Conservation (phyloP, 2,888 invertebrate genomes). For the Rotaria magnacalcarata region DNA sequence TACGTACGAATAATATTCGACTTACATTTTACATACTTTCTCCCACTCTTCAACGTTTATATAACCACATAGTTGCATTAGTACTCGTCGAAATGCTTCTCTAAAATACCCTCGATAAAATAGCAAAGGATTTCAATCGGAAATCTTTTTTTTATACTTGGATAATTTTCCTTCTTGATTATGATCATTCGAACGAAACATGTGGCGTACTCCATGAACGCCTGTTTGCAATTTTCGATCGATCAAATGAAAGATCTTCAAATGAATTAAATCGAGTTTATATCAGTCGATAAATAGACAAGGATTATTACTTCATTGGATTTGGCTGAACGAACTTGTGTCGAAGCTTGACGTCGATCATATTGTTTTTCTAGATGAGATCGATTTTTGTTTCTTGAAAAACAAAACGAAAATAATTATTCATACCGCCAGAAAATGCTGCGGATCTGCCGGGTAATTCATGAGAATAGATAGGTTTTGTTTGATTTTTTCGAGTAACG, state of each 20-base stretch:
- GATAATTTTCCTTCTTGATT: slow-evolving; percentile 36
- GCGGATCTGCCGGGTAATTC: background rate
- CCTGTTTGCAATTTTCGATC: slow-evolving; percentile 42
- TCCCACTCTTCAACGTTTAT: slow-evolving; percentile 37
- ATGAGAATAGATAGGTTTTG: background rate
- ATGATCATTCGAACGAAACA: slow-evolving; percentile 40
- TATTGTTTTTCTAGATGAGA: background rate
- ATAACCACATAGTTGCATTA: slow-evolving; percentile 44
- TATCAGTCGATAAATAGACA: no score
- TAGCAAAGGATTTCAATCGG: background rate
- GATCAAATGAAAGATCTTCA: slow-evolving; percentile 39
- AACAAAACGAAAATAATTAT: background rate
- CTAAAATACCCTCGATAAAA: background rate
- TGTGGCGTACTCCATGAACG: slow-evolving; percentile 41
- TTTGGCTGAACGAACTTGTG: slow-evolving; percentile 12
- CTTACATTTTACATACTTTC: slow-evolving; percentile 41
- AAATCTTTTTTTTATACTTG: background rate
- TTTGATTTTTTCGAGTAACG: background rate
- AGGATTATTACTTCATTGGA: background rate
- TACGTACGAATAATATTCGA: background rate
- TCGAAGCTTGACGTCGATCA: background rate
- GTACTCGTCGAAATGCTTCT: slow-evolving; percentile 40
- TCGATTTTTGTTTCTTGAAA: background rate
- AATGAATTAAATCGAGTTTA: background rate
- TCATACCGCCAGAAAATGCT: slow-evolving; percentile 2